A percentile compares a stretch with the other conserved stretches of the same genome.
Conservation (phyloP, 1,140 invertebrate species). For the Holcopasites calliopsidis region DNA sequence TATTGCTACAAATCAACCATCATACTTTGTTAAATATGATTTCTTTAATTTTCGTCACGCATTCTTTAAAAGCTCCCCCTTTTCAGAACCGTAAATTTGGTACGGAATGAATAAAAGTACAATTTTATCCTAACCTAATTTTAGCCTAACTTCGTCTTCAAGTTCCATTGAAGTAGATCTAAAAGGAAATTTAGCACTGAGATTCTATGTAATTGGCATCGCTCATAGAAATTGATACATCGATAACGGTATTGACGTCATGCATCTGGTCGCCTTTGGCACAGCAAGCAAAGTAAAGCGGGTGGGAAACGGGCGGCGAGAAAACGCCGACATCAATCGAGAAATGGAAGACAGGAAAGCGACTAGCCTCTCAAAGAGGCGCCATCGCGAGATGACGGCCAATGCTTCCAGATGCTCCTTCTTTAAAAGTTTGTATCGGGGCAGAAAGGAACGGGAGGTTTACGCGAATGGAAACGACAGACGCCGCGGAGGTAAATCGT, state of each 20-base stretch:
- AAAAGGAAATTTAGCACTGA: conserved; percentile 19
- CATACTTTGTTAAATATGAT: too few species aligned
- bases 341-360: neutral
- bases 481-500: conserved; percentile 71
- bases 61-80: too few species aligned
- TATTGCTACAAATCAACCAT: too few species aligned
- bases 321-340: too few species aligned
- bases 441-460: conserved; percentile 46
- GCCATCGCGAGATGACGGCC: conserved; percentile 68
- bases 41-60: too few species aligned
- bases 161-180: conserved; percentile 10
- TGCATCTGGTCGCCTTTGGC: conserved; percentile 63
- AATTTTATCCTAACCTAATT: too few species aligned
- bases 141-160: conserved; percentile 13
- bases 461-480: conserved; percentile 57
- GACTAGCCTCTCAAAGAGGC: conserved; percentile 63
- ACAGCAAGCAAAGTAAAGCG: too few species aligned
- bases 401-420: conserved; percentile 74
- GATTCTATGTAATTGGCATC: conserved; percentile 61
- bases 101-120: too few species aligned
- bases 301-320: too few species aligned
- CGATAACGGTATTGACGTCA: conserved; percentile 71
- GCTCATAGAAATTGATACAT: conserved; percentile 64
- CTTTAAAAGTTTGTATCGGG: conserved; percentile 78
- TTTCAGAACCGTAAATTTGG: too few species aligned